Conservation (phyloP, 2,113 vertebrate genomes). For the Helogale parvula region DNA sequence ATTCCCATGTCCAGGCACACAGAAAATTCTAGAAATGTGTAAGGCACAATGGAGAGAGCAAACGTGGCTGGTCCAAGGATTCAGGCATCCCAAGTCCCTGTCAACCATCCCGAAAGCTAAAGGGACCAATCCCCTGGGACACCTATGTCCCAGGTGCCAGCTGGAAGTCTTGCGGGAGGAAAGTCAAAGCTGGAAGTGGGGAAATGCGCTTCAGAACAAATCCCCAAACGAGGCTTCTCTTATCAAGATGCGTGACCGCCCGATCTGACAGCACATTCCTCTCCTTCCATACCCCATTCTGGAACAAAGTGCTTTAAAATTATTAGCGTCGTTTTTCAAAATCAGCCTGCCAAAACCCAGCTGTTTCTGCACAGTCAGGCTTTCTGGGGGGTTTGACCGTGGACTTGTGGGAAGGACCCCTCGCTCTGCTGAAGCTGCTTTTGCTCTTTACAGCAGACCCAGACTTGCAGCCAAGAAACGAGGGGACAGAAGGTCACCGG, state of each 20-base stretch:
- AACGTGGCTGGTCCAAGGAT: neutral
- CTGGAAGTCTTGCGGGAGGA: neutral
- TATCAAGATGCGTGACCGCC: neutral
- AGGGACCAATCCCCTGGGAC: neutral
- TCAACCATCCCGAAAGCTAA: neutral
- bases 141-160: neutral
- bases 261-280: neutral
- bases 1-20: neutral
- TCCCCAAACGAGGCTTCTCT: neutral
- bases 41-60: neutral
- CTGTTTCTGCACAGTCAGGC: slow-evolving; percentile 63
- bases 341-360: slow-evolving; percentile 1
- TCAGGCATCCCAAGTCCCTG: neutral
- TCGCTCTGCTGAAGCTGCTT: neutral
- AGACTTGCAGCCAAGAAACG: slow-evolving; percentile 71
- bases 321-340: slow-evolving; percentile 7
- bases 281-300: neutral
- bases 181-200: neutral
- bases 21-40: neutral
- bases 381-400: slow-evolving; percentile 26
- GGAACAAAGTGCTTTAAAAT: slow-evolving; percentile 40
- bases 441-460: slow-evolving; percentile 42
- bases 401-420: slow-evolving; percentile 59
- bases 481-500: slow-evolving; percentile 63
- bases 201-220: neutral